A percentile compares a stretch with the other conserved stretches of the same genome.
Evolutionary conservation across 2,888 invertebrate genomes (phyloP).

Genomic region (Phortica magna): DNA sequence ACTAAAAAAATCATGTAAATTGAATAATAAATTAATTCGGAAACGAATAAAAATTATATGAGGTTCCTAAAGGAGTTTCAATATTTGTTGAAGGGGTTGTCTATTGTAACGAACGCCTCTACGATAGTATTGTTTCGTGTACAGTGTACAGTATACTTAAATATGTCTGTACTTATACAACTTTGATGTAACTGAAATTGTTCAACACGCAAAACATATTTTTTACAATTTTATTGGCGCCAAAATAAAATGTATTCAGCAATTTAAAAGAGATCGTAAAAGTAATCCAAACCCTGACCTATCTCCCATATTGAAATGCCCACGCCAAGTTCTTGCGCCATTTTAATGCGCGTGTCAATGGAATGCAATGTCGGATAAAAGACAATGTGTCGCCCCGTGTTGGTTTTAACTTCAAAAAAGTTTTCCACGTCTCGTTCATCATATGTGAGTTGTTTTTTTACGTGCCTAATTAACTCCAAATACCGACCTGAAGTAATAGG

Average conservation of each 20-base stretch:
- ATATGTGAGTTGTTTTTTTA: conserved; percentile 87
- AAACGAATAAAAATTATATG: no score
- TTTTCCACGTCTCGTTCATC: conserved; percentile 90
- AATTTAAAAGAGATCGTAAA: conserved; percentile 89
- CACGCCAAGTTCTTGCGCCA: conserved; percentile 88
- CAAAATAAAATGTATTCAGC: conserved; percentile 60
- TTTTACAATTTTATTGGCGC: not conserved
- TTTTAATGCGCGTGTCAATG: conserved; percentile 87
- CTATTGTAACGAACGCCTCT: no score
- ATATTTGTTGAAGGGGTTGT: no score
- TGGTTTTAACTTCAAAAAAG: conserved; percentile 89
- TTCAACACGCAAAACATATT: not conserved
- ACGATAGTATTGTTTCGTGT: no score
- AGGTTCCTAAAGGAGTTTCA: no score
- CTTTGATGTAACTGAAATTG: no score
- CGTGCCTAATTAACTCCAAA: conserved; percentile 85
- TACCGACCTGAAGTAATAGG: conserved; percentile 90
- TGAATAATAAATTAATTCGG: no score
- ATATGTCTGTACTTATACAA: no score
- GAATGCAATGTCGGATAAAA: conserved; percentile 95
- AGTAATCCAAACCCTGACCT: conserved; percentile 97
- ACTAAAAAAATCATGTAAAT: no score
- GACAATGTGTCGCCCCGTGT: conserved; percentile 85
- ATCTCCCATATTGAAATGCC: conserved; percentile 97
- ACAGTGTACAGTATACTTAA: no score